phyloP scores from a whole-genome alignment of 2,888 invertebrate species.

The Cheilosia variabilis region DNA sequence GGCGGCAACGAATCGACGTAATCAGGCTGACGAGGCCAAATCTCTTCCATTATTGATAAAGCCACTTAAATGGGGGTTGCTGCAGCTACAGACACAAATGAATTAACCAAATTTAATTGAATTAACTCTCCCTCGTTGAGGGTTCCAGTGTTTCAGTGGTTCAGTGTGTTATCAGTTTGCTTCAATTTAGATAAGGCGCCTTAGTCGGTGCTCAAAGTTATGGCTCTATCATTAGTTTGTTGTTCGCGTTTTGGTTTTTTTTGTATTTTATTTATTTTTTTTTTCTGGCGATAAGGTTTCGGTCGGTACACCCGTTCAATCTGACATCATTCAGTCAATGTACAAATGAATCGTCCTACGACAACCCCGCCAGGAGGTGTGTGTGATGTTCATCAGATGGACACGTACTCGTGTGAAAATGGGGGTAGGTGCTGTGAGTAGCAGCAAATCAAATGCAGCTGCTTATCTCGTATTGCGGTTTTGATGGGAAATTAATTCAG shows the following conservation, averaged over 20 bases:
- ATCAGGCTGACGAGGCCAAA: constrained; percentile 61
- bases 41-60: constrained; percentile 72
- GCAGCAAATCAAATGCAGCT: constrained; percentile 42
- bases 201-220: constrained; percentile 40
- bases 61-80: constrained; percentile 44
- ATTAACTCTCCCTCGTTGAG: constrained; percentile 67
- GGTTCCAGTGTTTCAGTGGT: constrained; percentile 24
- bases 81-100: constrained; percentile 53
- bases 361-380: constrained; percentile 27
- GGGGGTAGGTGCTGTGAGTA: not conserved
- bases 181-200: constrained; percentile 70
- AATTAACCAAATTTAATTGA: constrained; percentile 73
- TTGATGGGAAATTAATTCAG: constrained; percentile 51
- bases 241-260: constrained; percentile 26
- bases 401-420: not conserved
- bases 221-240: constrained; percentile 39
- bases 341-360: constrained; percentile 50
- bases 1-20: constrained; percentile 36
- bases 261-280: too few species aligned
- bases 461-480: constrained; percentile 42
- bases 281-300: constrained; percentile 46
- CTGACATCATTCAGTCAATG: constrained; percentile 39
- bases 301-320: constrained; percentile 25
- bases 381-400: not conserved
- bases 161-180: constrained; percentile 46